Conservation (phyloP, 2,888 invertebrate genomes). For the Troides oblongomaculatus region DNA sequence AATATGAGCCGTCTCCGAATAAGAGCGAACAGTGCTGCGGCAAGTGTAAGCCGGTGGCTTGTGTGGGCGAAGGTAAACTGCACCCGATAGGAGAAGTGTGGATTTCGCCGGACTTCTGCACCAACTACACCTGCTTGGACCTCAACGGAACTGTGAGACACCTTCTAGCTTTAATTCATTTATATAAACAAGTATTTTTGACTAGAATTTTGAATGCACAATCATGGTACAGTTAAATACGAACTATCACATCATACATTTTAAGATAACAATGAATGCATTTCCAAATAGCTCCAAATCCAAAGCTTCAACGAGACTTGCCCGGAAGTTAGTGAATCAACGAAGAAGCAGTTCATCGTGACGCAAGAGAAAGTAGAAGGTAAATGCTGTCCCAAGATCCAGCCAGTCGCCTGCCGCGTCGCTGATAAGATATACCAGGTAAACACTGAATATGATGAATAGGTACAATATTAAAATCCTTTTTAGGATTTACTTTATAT, state of each 20-base stretch:
- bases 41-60: constrained; percentile 81
- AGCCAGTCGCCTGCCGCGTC: constrained; percentile 76
- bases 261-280: neutral
- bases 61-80: constrained; percentile 74
- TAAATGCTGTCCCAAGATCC: constrained; percentile 76
- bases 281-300: constrained; percentile 70
- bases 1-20: constrained; percentile 69
- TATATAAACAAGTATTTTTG: too few relatives aligned
- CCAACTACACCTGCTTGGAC: constrained; percentile 79
- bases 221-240: too few relatives aligned
- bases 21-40: constrained; percentile 82
- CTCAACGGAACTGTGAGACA: constrained; percentile 71
- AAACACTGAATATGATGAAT: neutral
- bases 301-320: constrained; percentile 74
- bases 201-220: too few relatives aligned
- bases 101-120: constrained; percentile 82
- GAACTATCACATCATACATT: too few relatives aligned
- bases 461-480: too few relatives aligned
- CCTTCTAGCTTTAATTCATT: too few relatives aligned
- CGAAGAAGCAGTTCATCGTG: constrained; percentile 67
- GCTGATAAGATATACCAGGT: constrained; percentile 67
- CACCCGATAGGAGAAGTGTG: constrained; percentile 77
- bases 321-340: constrained; percentile 58
- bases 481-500: too few relatives aligned
- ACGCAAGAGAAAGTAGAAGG: constrained; percentile 61